These are phyloP conservation scores for Bombyx mori DNA, from an alignment of 1,140 invertebrate species.

Conservation along the genomic window DNA sequence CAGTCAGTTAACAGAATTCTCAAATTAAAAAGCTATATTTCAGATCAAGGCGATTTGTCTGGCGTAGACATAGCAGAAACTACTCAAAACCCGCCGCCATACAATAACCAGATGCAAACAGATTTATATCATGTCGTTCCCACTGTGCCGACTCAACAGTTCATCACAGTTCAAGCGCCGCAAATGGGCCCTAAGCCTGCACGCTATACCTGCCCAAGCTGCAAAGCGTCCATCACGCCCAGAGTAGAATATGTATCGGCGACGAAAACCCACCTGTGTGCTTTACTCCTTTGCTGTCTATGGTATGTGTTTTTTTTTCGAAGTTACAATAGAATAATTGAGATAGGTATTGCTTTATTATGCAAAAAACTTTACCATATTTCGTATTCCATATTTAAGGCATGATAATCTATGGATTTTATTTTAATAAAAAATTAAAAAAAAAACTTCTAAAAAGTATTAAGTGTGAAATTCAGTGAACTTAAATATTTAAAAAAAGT, in stretches of 20 bases:
- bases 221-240: conserved; percentile 65
- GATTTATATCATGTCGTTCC: conserved; percentile 3
- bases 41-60: too few species aligned
- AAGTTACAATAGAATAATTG: not conserved
- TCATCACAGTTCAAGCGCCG: conserved; percentile 15
- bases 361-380: too few species aligned
- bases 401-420: too few species aligned
- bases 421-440: too few species aligned
- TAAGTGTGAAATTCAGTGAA: too few species aligned
- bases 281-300: conserved; percentile 70
- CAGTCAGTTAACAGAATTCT: too few species aligned
- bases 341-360: too few species aligned
- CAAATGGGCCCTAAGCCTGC: conserved; percentile 59
- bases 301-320: conserved; percentile 58
- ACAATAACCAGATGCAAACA: not conserved
- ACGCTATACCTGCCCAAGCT: conserved; percentile 66
- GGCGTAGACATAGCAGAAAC: not conserved
- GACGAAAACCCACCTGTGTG: conserved; percentile 73
- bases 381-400: too few species aligned
- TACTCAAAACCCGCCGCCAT: not conserved
- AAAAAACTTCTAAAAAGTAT: too few species aligned
- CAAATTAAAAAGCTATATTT: too few species aligned
- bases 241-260: conserved; percentile 63
- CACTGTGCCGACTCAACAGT: conserved; percentile 2
- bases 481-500: too few species aligned